These are phyloP conservation scores for Phalera bucephala DNA, from an alignment of 2,888 invertebrate genomes.

Conservation along the genomic window DNA sequence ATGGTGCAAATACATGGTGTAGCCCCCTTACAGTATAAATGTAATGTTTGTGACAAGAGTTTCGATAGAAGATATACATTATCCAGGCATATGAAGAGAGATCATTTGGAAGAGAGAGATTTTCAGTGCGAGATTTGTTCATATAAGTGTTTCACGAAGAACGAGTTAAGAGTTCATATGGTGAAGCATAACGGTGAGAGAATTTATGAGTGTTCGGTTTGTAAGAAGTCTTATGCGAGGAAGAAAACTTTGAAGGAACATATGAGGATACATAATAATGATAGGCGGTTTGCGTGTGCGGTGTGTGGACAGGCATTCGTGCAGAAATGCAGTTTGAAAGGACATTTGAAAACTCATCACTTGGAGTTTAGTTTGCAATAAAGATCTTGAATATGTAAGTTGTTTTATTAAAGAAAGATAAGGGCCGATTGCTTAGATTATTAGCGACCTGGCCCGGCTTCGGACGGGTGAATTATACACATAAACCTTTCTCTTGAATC, in stretches of 20 bases:
- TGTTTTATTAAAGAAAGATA: too few relatives aligned
- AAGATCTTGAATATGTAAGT: too few relatives aligned
- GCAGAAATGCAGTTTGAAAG: slow-evolving; percentile 68
- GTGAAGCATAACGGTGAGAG: slow-evolving; percentile 58
- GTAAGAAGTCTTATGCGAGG: slow-evolving; percentile 65
- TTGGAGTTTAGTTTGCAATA: slow-evolving; percentile 40
- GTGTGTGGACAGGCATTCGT: slow-evolving; percentile 68
- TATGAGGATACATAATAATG: slow-evolving; percentile 68
- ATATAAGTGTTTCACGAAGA: slow-evolving; percentile 61
- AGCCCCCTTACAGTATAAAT: slow-evolving; percentile 53
- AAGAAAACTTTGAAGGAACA: slow-evolving; percentile 66
- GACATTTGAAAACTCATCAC: slow-evolving; percentile 65
- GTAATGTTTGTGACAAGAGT: slow-evolving; percentile 59
- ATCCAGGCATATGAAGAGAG: slow-evolving; percentile 60
- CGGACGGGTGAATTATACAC: too few relatives aligned
- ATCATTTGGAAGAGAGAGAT: slow-evolving; percentile 58
- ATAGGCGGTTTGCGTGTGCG: slow-evolving; percentile 58
- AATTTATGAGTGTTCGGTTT: slow-evolving; percentile 60
- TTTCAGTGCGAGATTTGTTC: slow-evolving; percentile 37
- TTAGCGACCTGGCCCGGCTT: too few relatives aligned
- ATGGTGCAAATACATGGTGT: slow-evolving; percentile 59
- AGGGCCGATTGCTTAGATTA: too few relatives aligned
- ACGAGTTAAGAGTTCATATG: slow-evolving; percentile 60
- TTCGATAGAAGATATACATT: slow-evolving; percentile 53
- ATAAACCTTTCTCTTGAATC: too few relatives aligned